A percentile compares a stretch with the other conserved stretches of the same genome.
Evolutionary conservation across 1,140 invertebrate species (phyloP).

Genomic region (Steinernema khuongi): DNA sequence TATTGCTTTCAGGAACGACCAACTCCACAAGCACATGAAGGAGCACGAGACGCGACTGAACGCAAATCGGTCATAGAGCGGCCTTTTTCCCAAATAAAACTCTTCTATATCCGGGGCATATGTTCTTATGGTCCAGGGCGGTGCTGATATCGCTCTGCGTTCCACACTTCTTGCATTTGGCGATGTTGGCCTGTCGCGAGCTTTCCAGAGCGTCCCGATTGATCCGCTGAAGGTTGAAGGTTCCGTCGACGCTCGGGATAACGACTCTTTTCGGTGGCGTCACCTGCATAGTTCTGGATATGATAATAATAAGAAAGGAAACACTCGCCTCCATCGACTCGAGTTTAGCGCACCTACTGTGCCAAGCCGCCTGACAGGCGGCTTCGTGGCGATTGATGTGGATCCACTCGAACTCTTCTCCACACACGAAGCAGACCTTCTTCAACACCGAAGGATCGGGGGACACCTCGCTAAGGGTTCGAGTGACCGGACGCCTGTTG

Average conservation of each 20-base stretch:
- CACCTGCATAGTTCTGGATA: too few species aligned
- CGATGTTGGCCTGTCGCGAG: background rate
- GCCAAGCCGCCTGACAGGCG: background rate
- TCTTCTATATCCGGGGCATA: background rate
- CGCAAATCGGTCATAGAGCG: background rate
- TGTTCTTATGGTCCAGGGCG: background rate
- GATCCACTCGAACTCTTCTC: background rate
- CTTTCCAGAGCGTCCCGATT: background rate
- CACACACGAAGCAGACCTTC: background rate
- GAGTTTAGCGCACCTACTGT: background rate
- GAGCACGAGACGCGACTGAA: slow-evolving; percentile 5
- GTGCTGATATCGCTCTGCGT: background rate
- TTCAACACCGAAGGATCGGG: background rate
- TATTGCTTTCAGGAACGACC: slow-evolving; percentile 10
- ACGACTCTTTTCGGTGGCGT: background rate
- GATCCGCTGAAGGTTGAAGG: background rate
- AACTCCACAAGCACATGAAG: slow-evolving; percentile 7
- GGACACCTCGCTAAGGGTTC: background rate
- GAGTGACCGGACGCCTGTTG: background rate
- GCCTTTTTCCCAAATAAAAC: background rate
- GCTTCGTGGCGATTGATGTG: background rate
- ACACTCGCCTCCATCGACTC: too few species aligned
- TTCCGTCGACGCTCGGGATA: background rate
- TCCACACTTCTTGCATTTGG: background rate
- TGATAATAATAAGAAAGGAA: too few species aligned